These are phyloP conservation scores for Strigamia transsilvanica DNA, from an alignment of 2,888 invertebrate species.

Conservation along the genomic window DNA sequence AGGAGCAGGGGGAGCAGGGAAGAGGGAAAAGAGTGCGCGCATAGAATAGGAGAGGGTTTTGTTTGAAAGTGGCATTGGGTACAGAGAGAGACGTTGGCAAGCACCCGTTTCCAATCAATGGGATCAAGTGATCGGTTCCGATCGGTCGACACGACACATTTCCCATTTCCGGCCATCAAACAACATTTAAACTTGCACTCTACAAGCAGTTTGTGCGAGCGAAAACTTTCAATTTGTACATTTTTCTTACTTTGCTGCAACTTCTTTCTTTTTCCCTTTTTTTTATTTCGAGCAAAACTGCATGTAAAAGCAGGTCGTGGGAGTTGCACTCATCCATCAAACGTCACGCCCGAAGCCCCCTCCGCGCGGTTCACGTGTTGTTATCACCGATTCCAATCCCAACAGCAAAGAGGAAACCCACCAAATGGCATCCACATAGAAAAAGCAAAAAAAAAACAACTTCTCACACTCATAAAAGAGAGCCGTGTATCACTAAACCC, in stretches of 20 bases:
- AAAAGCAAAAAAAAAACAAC: background rate
- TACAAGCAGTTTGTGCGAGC: background rate
- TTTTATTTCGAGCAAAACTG: background rate
- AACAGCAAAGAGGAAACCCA: slow-evolving; percentile 17
- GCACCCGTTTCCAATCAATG: background rate
- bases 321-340: slow-evolving; percentile 38
- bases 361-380: slow-evolving; percentile 16
- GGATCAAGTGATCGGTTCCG: slow-evolving; percentile 38
- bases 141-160: slow-evolving; percentile 6
- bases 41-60: background rate
- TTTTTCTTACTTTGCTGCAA: background rate
- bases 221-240: slow-evolving; percentile 8
- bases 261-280: background rate
- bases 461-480: background rate
- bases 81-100: background rate
- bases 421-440: slow-evolving; percentile 10
- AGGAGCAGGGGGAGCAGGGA: background rate
- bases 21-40: background rate
- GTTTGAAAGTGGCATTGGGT: slow-evolving; percentile 11
- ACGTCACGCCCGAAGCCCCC: slow-evolving; percentile 21
- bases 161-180: background rate
- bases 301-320: slow-evolving; percentile 22
- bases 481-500: slow-evolving; percentile 14
- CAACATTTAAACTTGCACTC: background rate
- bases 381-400: slow-evolving; percentile 30